Base-by-base conservation (phyloP, 1,140 invertebrate genomes). In the Drosophila nikananu region DNA sequence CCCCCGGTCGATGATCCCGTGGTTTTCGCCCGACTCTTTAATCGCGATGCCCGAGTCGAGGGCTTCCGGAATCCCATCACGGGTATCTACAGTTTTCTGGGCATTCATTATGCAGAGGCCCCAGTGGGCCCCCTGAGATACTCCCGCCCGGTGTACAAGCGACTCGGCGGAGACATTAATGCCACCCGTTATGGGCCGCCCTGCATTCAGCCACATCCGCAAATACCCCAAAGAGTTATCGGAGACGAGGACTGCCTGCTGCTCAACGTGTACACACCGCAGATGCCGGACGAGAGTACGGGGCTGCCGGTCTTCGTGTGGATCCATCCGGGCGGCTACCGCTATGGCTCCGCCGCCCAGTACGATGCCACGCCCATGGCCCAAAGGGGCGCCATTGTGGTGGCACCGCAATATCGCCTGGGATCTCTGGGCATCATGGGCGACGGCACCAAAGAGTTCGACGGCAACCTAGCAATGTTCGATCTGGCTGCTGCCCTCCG, bases 401-500 rank as follows among this genome's bases (percentile, higher is more conserved):
- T 97, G 2, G 96, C 96, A 0, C 95, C 97, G 25, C 97, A 98
- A 75, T 98, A 98, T 77, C 94, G 97, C 68, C 93, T 97, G 15
- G 97, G 97, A 49, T 95, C 96, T 1, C 93, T 98, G 61, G 97
- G 97, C 13, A 97, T 97, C 80, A 91, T 97, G 42, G 96, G 96
- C 52, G 95, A 94, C 27, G 95, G 95, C 30, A 95, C 94, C 15
- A 93, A 94, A 66, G 94, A 96, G 62, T 93, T 96, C 17, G 95
- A 95, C 35, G 96, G 96, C 2, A 97, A 97, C 83, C 94, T 95
- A 48, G 96, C 95, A 6, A 92, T 96, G 68, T 95, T 96, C 92
- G 96, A 97, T 80, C 95, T 96, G 93, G 93, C 94, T 5, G 77
- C 95, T 3, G 96, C 96, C 0, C 89, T 96, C 5, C 93, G 94